Conservation (phyloP, 2,888 invertebrate species). For the Panopea generosa region DNA sequence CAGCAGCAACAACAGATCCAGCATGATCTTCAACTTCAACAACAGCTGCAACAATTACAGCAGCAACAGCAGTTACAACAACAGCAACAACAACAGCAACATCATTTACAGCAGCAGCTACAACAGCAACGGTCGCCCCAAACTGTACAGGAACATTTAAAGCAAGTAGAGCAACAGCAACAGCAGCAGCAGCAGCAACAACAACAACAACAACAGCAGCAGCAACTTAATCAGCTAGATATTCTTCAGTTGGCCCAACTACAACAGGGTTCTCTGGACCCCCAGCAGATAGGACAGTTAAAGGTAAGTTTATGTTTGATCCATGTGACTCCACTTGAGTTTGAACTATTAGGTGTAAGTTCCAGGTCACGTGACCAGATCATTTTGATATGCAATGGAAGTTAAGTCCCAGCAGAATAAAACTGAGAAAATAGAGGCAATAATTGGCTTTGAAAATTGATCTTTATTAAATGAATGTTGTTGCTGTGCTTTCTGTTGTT, state of each 20-base stretch:
- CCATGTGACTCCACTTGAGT: not conserved
- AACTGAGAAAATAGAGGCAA: too few species aligned
- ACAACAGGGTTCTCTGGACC: constrained; percentile 47
- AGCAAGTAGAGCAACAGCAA: constrained; percentile 49
- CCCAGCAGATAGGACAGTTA: constrained; percentile 67
- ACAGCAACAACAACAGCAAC: constrained; percentile 52
- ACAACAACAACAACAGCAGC: constrained; percentile 60
- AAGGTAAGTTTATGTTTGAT: too few species aligned
- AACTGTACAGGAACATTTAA: constrained; percentile 61
- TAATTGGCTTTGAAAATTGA: too few species aligned
- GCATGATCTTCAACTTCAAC: constrained; percentile 57
- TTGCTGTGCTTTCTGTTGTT: too few species aligned
- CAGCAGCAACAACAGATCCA: constrained; percentile 63
- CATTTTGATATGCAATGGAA: too few species aligned
- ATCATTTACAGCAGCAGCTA: constrained; percentile 53
- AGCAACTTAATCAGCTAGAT: constrained; percentile 61
- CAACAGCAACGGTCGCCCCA: constrained; percentile 50
- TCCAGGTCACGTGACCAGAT: too few species aligned
- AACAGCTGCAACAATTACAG: constrained; percentile 47
- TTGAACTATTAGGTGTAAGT: too few species aligned
- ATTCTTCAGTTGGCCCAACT: constrained; percentile 36
- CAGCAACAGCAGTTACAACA: constrained; percentile 41
- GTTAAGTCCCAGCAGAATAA: too few species aligned
- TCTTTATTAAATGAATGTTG: too few species aligned
- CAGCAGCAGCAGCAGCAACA: constrained; percentile 51